phyloP scores from a whole-genome alignment of 2,797 vertebrate species.

The Manis javanica region DNA sequence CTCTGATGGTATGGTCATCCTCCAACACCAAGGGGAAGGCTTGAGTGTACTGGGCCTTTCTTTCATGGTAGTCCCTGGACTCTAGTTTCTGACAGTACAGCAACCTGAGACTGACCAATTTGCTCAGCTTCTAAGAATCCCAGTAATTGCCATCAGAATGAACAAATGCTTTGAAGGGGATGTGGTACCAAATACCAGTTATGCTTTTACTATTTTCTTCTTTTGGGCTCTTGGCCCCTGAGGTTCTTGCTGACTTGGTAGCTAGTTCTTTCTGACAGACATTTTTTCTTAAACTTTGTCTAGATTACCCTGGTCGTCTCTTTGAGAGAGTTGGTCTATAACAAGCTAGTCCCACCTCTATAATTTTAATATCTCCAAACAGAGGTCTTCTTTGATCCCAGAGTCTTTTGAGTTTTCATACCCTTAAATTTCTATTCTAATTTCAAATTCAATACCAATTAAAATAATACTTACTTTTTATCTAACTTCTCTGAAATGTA shows the following conservation, averaged over 20 bases:
- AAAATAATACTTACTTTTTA: background rate
- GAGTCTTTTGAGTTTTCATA: background rate
- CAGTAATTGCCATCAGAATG: background rate
- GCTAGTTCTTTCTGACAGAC: background rate
- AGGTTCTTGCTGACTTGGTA: background rate
- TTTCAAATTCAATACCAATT: background rate
- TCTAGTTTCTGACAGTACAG: background rate
- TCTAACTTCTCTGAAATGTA: background rate
- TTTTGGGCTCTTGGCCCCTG: background rate
- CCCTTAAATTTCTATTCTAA: background rate
- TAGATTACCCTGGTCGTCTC: background rate
- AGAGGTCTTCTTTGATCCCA: background rate
- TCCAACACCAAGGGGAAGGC: background rate
- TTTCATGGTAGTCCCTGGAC: background rate
- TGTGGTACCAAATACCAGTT: background rate
- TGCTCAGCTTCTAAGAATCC: background rate
- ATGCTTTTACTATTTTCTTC: background rate
- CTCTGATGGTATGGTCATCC: background rate
- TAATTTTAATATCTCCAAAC: background rate
- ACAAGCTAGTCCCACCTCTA: background rate
- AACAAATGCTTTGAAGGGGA: background rate
- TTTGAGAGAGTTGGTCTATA: background rate
- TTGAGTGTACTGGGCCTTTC: background rate
- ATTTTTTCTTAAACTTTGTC: background rate
- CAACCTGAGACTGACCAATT: background rate